Conservation (phyloP, 2,888 invertebrate species). For the Troglohyphantes excavatus region DNA sequence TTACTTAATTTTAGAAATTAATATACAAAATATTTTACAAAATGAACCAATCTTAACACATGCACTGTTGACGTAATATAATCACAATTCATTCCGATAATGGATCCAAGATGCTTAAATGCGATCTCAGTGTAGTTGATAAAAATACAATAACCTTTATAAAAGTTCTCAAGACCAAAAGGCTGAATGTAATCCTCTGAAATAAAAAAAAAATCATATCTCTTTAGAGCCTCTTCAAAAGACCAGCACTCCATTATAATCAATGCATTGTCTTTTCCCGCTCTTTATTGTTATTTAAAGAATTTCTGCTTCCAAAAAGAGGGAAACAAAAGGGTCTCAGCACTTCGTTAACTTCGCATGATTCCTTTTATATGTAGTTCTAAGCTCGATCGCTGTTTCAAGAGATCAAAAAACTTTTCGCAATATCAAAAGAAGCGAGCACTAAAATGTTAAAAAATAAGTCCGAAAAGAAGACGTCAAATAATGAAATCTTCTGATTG, state of each 20-base stretch:
- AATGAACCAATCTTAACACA: no score
- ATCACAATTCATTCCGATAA: no score
- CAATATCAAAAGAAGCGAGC: slow-evolving; percentile 18
- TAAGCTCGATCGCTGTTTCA: slow-evolving; percentile 34
- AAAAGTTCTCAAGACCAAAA: not conserved
- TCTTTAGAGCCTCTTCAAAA: not conserved
- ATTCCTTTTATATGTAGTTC: slow-evolving; percentile 6
- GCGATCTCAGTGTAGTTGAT: no score
- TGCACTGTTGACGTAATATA: no score
- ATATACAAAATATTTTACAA: no score
- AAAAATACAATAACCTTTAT: not conserved
- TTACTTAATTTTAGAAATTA: no score
- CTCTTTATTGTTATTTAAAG: not conserved
- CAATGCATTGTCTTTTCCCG: not conserved
- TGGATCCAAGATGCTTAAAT: no score
- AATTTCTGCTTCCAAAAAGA: slow-evolving; percentile 11
- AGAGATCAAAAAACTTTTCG: slow-evolving; percentile 25
- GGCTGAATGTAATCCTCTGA: not conserved
- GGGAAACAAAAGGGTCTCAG: slow-evolving; percentile 22
- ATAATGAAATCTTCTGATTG: slow-evolving; percentile 74
- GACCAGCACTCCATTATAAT: slow-evolving; percentile 8
- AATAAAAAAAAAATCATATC: not conserved
- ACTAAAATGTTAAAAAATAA: slow-evolving; percentile 49
- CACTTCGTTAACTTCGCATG: slow-evolving; percentile 6
- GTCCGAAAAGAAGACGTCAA: slow-evolving; percentile 37